Evolutionary conservation across 2,797 vertebrate species (phyloP).

Genomic region (Pangasius sanitwongsei): DNA sequence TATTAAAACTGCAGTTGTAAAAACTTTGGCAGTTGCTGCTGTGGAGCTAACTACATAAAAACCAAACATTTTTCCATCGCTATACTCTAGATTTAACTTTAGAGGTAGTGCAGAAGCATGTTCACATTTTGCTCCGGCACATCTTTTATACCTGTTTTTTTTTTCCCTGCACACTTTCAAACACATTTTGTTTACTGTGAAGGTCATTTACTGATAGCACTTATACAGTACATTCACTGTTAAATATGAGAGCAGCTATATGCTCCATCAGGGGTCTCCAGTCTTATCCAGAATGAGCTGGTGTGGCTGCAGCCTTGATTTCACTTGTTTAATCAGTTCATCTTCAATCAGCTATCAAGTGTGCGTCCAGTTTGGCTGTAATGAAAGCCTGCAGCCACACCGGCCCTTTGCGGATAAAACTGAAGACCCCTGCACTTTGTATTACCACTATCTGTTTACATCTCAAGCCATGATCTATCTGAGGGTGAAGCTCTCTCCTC

Average conservation of each 20-base stretch:
- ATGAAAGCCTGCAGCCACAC: background rate
- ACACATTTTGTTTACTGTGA: background rate
- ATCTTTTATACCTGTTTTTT: background rate
- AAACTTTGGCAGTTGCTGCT: background rate
- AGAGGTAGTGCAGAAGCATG: background rate
- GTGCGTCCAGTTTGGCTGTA: background rate
- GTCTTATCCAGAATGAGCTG: background rate
- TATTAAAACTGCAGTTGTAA: conserved; percentile 22
- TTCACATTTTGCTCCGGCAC: background rate
- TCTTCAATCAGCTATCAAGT: background rate
- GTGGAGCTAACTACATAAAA: background rate
- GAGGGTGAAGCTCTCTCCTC: background rate
- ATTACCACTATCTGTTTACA: background rate
- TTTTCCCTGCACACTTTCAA: background rate
- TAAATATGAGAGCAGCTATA: background rate
- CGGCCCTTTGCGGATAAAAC: background rate
- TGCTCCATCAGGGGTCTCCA: background rate
- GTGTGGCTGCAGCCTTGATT: background rate
- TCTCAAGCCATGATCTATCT: conserved; percentile 16
- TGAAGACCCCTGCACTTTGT: background rate
- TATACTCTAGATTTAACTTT: background rate
- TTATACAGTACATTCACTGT: background rate
- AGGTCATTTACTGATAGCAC: background rate
- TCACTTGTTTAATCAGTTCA: background rate
- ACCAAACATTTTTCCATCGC: background rate